phyloP scores from a whole-genome alignment of 2,888 invertebrate species.

The Exephanes ischioxanthus region DNA sequence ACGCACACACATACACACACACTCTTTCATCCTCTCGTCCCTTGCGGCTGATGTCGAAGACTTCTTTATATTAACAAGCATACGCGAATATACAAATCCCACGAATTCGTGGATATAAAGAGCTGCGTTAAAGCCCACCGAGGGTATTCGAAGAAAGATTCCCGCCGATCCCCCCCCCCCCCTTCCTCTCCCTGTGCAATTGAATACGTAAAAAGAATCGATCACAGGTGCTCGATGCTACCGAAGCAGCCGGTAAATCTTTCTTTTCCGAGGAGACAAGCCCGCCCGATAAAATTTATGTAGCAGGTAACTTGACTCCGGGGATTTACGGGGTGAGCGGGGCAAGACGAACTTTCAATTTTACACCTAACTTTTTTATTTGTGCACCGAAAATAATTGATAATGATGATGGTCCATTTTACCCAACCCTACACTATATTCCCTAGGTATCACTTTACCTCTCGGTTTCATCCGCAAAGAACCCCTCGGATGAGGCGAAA shows the following conservation, averaged over 20 bases:
- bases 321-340: no score
- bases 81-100: slow-evolving; percentile 26
- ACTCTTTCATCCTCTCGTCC: background rate
- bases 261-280: slow-evolving; percentile 41
- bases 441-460: background rate
- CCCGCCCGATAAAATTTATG: background rate
- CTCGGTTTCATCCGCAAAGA: background rate
- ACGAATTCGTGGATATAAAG: slow-evolving; percentile 40
- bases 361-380: no score
- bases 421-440: background rate
- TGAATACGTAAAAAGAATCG: slow-evolving; percentile 52
- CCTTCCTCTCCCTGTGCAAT: slow-evolving; percentile 20
- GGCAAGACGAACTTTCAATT: no score
- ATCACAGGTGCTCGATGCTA: slow-evolving; percentile 32
- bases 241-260: slow-evolving; percentile 26
- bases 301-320: background rate
- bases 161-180: background rate
- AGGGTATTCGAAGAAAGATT: slow-evolving; percentile 55
- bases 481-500: background rate
- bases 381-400: no score
- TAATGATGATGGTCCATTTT: no score
- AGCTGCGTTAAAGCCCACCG: slow-evolving; percentile 15
- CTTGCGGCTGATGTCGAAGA: slow-evolving; percentile 3
- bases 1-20: background rate
- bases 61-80: background rate